A percentile compares a stretch with the other conserved stretches of the same genome.
These are phyloP conservation scores for Calameuta idolon DNA, from an alignment of 2,888 invertebrate species.

Conservation along the genomic window DNA sequence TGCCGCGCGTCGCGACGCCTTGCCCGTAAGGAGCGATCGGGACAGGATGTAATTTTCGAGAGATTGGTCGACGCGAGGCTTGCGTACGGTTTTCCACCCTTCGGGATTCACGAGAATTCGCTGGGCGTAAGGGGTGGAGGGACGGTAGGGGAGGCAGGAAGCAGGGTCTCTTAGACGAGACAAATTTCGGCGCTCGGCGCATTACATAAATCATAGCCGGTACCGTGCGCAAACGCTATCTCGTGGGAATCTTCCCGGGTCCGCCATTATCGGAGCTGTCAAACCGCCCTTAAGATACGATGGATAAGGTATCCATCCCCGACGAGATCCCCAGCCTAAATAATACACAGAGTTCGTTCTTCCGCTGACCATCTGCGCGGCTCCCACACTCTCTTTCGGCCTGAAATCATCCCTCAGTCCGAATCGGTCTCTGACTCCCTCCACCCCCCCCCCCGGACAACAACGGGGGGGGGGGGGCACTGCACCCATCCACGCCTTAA, in stretches of 20 bases:
- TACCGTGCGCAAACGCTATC: background rate
- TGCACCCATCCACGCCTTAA: slow-evolving; percentile 28
- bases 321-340: slow-evolving; percentile 17
- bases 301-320: slow-evolving; percentile 22
- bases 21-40: background rate
- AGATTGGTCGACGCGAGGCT: background rate
- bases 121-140: background rate
- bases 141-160: background rate
- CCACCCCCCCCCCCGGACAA: background rate
- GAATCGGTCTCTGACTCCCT: background rate
- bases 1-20: background rate
- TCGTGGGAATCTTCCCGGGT: slow-evolving; percentile 6
- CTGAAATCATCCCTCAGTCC: slow-evolving; percentile 17
- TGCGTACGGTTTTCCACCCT: background rate
- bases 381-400: slow-evolving; percentile 19
- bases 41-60: background rate
- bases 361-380: slow-evolving; percentile 21
- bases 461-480: too few species aligned
- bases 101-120: background rate
- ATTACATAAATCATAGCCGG: slow-evolving; percentile 33
- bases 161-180: slow-evolving; percentile 19
- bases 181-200: slow-evolving; percentile 40
- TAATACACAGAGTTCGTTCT: slow-evolving; percentile 19
- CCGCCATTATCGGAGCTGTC: slow-evolving; percentile 26
- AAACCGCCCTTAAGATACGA: slow-evolving; percentile 27